Evolutionary conservation across 2,888 invertebrate species (phyloP).

Genomic region (Xanthorhoe designata): DNA sequence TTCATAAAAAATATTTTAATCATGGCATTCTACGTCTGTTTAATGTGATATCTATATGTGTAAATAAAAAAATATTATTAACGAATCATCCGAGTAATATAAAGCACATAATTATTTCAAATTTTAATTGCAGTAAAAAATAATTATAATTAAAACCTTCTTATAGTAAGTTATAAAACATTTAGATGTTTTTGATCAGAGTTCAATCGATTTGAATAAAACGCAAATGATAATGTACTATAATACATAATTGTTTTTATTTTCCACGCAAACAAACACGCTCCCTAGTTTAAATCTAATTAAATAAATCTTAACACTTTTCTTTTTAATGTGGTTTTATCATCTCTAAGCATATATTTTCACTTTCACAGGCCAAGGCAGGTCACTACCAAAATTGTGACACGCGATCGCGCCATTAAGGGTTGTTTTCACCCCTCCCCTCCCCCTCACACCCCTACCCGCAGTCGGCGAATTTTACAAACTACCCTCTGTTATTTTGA

Average conservation of each 20-base stretch:
- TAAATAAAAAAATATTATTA: too few relatives aligned
- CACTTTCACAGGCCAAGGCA: slow-evolving; percentile 80
- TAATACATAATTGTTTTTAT: too few relatives aligned
- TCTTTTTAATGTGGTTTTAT: slow-evolving; percentile 42
- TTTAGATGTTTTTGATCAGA: too few relatives aligned
- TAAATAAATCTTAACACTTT: not conserved
- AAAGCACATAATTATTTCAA: too few relatives aligned
- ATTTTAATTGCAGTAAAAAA: too few relatives aligned
- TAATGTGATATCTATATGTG: too few relatives aligned
- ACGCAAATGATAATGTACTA: too few relatives aligned
- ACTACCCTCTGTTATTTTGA: slow-evolving; percentile 76
- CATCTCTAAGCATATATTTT: slow-evolving; percentile 77
- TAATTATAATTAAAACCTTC: too few relatives aligned
- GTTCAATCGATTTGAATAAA: too few relatives aligned
- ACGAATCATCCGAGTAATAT: too few relatives aligned
- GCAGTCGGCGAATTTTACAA: slow-evolving; percentile 81
- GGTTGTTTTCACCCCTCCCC: slow-evolving; percentile 69
- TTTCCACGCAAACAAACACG: not conserved
- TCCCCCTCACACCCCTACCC: slow-evolving; percentile 33
- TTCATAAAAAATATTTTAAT: not conserved
- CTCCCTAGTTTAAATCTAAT: not conserved
- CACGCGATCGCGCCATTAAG: slow-evolving; percentile 85
- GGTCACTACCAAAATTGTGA: slow-evolving; percentile 85
- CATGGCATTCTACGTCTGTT: too few relatives aligned
- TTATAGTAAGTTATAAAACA: too few relatives aligned